Evolutionary conservation across 2,888 invertebrate species (phyloP).

Genomic region (Cataglyphis rosenhaueri): DNA sequence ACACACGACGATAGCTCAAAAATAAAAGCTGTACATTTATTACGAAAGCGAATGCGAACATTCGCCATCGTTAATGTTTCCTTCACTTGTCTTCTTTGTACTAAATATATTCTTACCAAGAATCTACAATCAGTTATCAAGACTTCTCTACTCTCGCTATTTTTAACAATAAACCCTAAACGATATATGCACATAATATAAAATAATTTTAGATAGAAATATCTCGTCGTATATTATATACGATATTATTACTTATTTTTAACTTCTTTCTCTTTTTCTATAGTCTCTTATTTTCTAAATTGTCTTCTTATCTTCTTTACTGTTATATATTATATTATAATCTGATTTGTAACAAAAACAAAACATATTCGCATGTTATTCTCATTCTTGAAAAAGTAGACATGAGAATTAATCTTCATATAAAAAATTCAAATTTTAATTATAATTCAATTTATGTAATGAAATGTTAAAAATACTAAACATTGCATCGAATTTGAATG

Average conservation of each 20-base stretch:
- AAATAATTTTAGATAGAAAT: constrained; percentile 4
- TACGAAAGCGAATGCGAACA: constrained; percentile 53
- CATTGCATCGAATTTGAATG: neutral
- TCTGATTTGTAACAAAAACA: neutral
- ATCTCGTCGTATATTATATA: neutral
- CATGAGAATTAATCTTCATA: neutral
- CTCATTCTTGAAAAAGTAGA: neutral
- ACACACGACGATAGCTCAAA: constrained; percentile 73
- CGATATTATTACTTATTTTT: neutral
- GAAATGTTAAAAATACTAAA: neutral
- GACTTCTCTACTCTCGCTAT: neutral
- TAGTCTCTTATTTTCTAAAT: neutral
- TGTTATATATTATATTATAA: neutral
- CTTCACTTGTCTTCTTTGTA: neutral
- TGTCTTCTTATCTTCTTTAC: neutral
- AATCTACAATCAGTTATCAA: constrained; percentile 1
- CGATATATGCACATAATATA: neutral
- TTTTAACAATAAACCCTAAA: neutral
- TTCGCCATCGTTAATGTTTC: neutral
- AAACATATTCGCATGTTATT: neutral
- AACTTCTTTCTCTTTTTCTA: neutral
- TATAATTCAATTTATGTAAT: neutral
- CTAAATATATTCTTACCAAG: neutral
- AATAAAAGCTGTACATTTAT: constrained; percentile 78
- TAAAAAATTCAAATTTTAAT: neutral